Conservation (phyloP, 2,888 invertebrate genomes). For the Apomyelois bistriatella region DNA sequence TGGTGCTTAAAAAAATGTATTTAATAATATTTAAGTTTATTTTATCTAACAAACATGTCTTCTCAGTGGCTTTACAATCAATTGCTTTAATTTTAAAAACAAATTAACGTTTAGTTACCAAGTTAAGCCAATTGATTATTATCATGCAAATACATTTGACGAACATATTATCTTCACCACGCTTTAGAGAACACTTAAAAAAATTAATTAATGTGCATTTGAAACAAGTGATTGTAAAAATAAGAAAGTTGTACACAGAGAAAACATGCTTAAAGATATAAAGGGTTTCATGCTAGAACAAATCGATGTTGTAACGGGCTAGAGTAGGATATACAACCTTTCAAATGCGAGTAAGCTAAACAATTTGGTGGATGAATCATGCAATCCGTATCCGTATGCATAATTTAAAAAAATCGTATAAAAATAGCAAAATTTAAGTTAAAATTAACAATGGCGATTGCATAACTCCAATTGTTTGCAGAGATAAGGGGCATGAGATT, state of each 20-base stretch:
- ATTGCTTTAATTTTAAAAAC: slow-evolving; percentile 28
- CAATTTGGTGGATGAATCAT: slow-evolving; percentile 32
- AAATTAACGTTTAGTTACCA: slow-evolving; percentile 16
- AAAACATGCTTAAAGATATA: slow-evolving; percentile 61
- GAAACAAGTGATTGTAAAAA: slow-evolving; percentile 60
- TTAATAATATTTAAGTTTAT: slow-evolving; percentile 12
- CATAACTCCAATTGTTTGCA: slow-evolving; percentile 29
- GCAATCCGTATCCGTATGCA: slow-evolving; percentile 35
- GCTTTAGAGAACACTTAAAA: slow-evolving; percentile 32
- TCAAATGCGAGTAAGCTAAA: slow-evolving; percentile 45
- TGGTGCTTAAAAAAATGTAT: slow-evolving; percentile 11
- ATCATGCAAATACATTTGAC: slow-evolving; percentile 43
- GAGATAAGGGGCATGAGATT: slow-evolving; percentile 20
- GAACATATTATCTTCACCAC: slow-evolving; percentile 39
- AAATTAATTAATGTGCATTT: slow-evolving; percentile 32
- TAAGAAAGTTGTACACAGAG: slow-evolving; percentile 43
- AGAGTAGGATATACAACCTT: slow-evolving; percentile 23
- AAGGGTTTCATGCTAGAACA: slow-evolving; percentile 41
- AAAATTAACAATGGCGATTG: slow-evolving; percentile 26
- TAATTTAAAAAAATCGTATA: neutral
- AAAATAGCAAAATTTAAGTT: neutral
- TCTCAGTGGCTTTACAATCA: slow-evolving; percentile 46
- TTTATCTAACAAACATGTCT: slow-evolving; percentile 43
- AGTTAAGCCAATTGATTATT: slow-evolving; percentile 25
- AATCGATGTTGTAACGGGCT: slow-evolving; percentile 25